Conservation (phyloP, 1,140 invertebrate genomes). For the Micrasema minimum region DNA sequence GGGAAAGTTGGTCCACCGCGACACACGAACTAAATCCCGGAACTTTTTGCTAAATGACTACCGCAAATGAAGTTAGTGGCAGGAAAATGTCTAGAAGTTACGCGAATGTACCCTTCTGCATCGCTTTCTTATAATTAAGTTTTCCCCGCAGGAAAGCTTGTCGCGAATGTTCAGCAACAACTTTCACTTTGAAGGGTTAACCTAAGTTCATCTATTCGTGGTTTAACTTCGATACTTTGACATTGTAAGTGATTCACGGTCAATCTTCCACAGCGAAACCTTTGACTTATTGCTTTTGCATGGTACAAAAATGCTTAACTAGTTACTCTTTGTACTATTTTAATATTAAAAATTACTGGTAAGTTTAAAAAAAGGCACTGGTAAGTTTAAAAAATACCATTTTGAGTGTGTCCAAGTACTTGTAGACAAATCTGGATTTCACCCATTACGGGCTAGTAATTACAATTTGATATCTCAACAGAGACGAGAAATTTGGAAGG, state of each 20-base stretch:
- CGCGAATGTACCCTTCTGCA: conserved; percentile 37
- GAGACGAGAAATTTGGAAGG: too few species aligned
- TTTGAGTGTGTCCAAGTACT: too few species aligned
- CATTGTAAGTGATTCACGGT: conserved; percentile 14
- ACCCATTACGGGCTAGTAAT: too few species aligned
- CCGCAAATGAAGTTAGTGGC: conserved; percentile 44
- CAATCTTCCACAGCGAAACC: too few species aligned
- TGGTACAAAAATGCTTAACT: too few species aligned
- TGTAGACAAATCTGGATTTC: too few species aligned
- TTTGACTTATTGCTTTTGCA: too few species aligned
- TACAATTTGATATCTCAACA: too few species aligned
- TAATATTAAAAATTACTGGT: too few species aligned
- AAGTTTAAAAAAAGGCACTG: too few species aligned
- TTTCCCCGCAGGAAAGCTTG: conserved; percentile 32
- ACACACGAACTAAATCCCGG: conserved; percentile 19
- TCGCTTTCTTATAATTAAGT: conserved; percentile 52
- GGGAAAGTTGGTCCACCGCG: conserved; percentile 12
- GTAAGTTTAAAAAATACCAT: too few species aligned
- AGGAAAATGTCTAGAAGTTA: conserved; percentile 45
- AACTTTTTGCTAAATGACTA: conserved; percentile 37
- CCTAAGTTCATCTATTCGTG: conserved; percentile 18
- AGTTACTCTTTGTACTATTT: too few species aligned
- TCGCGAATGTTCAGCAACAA: conserved; percentile 35
- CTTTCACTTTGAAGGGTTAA: conserved; percentile 30
- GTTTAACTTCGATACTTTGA: conserved; percentile 20